Conservation (phyloP, 30 jellyfish, hydroid and myxozoan genomes). For the Mastigias papua region DNA sequence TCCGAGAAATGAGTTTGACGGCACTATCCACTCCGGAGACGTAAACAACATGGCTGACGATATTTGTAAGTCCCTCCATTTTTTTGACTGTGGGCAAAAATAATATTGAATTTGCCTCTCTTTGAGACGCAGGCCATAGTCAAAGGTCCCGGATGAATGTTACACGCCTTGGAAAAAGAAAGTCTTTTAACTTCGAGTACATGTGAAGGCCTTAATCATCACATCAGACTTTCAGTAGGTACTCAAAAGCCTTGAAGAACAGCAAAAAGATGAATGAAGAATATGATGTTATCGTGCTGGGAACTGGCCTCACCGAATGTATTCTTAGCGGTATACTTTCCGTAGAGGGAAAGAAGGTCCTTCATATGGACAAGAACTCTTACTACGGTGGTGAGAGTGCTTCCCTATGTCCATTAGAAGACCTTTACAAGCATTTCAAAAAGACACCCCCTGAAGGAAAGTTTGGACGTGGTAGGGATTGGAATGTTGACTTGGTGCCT, state of each 20-base stretch:
- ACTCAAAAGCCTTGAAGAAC: not conserved
- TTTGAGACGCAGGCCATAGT: constrained; percentile 4
- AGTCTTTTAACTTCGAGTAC: not conserved
- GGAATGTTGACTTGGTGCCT: constrained; percentile 98
- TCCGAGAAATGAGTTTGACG: too few relatives aligned
- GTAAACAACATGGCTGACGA: too few relatives aligned
- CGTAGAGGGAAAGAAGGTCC: constrained; percentile 95
- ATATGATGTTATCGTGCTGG: constrained; percentile 95
- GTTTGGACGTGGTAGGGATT: constrained; percentile 97
- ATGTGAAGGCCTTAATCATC: constrained; percentile 1
- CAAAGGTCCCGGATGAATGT: constrained; percentile 71
- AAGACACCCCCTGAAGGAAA: constrained; percentile 75
- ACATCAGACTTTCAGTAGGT: not conserved
- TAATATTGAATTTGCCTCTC: constrained; percentile 45
- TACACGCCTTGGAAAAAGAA: constrained; percentile 67
- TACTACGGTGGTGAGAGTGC: constrained; percentile 99
- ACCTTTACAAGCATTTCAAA: constrained; percentile 86
- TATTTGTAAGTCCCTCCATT: too few relatives aligned
- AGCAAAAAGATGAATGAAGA: constrained; percentile 92
- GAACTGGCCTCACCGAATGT: constrained; percentile 99
- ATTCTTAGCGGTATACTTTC: constrained; percentile 98
- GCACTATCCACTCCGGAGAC: too few relatives aligned
- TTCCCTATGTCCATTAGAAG: constrained; percentile 93
- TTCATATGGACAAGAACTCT: constrained; percentile 98
- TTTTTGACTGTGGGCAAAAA: too few relatives aligned